phyloP scores from a whole-genome alignment of 2,888 invertebrate genomes.

The Plebejus anna region DNA sequence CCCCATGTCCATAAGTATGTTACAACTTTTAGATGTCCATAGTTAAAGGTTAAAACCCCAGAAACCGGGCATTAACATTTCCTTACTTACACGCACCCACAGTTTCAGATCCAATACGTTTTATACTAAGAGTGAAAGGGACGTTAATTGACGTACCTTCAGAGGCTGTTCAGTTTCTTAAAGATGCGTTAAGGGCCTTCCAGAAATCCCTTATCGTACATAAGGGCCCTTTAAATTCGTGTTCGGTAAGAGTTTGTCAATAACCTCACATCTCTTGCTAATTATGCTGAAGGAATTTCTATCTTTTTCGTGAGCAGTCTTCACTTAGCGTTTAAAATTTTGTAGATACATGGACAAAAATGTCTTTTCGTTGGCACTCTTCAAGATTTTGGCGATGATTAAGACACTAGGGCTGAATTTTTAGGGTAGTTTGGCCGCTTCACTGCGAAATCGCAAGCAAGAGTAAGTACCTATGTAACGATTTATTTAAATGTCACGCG shows the following conservation, averaged over 20 bases:
- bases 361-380: too few species aligned
- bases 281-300: neutral
- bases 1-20: too few species aligned
- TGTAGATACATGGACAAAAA: too few species aligned
- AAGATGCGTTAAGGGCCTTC: slow-evolving; percentile 13
- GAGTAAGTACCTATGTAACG: too few species aligned
- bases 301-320: neutral
- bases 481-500: too few species aligned
- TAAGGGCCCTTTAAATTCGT: neutral
- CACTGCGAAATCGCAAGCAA: too few species aligned
- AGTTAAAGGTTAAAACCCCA: too few species aligned
- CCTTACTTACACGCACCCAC: neutral
- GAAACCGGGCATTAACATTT: neutral
- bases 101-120: neutral
- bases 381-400: too few species aligned
- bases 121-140: neutral
- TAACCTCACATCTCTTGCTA: neutral
- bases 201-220: slow-evolving; percentile 10
- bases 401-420: too few species aligned
- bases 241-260: neutral
- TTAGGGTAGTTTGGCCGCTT: too few species aligned
- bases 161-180: slow-evolving; percentile 19
- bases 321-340: neutral
- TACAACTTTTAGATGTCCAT: too few species aligned
- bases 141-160: slow-evolving; percentile 11